Evolutionary conservation across 2,888 invertebrate species (phyloP), one percentile per base, ranked within the genome.

Genomic region (Aspidiotus destructor): DNA sequence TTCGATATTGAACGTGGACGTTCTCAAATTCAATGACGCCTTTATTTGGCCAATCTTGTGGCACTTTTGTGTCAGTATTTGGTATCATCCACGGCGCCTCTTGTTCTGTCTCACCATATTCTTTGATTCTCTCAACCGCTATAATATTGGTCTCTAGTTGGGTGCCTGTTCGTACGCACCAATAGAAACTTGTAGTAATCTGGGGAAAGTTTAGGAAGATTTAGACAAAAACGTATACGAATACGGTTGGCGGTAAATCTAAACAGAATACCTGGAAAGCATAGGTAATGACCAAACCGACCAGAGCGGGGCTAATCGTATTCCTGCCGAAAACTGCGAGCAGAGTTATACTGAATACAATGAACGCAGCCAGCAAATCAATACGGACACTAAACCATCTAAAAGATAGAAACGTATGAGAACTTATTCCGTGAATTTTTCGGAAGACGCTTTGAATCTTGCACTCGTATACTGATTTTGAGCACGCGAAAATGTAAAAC

Each of bases 71-170:
- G 5, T 28, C 28, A 41, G 42, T 42, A 28, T 64, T 55, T 44
- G 55, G 17, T 42, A 64, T 41, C 48, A 60, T n/a, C 60, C 60
- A 67, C 15, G 67, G 40, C 7, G 67, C 67, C 41, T 67, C 84
- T 76, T 87, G 89, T 64, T 85, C 82, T 0, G 89, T 87, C 76
- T 92, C 93, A 0, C 89, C 87, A 76, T 97, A 98, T 76, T 98
- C 97, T 77, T 95, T 93, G 75, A 97, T 92, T 76, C 98, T 85
- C 79, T 98, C 97, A 1, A 97, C 95, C 3, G 96, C 92, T 0
- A 97, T 95, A 74, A 97, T 94, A 78, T 97, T 97, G 0, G 96
- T 94, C 80, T 98, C 98, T 57, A 98, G 88, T 76, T 97, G 96
- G 1, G 93, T 92, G 0, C 92, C 90, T 92, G 95, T 94, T 72